phyloP scores from a whole-genome alignment of 2,113 vertebrate species.

The Protomyctophum bolini region DNA sequence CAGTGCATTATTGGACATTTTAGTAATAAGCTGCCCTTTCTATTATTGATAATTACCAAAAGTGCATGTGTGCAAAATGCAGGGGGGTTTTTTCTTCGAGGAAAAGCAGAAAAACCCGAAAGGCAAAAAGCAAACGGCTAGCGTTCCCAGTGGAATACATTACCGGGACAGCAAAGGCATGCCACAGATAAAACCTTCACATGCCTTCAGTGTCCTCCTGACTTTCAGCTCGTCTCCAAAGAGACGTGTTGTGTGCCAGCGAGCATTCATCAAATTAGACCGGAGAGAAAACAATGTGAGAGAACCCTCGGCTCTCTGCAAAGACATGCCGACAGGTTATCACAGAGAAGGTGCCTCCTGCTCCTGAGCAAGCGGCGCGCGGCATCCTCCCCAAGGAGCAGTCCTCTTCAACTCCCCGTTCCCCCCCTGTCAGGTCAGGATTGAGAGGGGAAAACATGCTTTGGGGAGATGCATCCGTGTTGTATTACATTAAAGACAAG shows the following conservation, averaged over 20 bases:
- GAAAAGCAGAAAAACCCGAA: constrained; percentile 21
- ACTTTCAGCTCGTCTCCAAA: constrained; percentile 77
- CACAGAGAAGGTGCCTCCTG: constrained; percentile 71
- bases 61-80: constrained; percentile 19
- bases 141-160: constrained; percentile 68
- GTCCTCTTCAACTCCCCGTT: neutral
- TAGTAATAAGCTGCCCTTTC: constrained; percentile 20
- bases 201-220: constrained; percentile 77
- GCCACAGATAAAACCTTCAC: constrained; percentile 73
- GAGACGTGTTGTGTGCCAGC: constrained; percentile 73
- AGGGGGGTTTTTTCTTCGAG: constrained; percentile 1
- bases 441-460: constrained; percentile 28
- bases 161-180: constrained; percentile 61
- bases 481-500: constrained; percentile 23
- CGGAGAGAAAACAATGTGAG: constrained; percentile 72
- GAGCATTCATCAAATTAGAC: constrained; percentile 80
- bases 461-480: constrained; percentile 19
- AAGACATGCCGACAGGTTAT: constrained; percentile 75
- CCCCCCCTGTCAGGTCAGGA: constrained; percentile 7
- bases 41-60: constrained; percentile 31
- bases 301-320: constrained; percentile 53
- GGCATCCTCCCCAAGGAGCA: constrained; percentile 48
- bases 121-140: constrained; percentile 55
- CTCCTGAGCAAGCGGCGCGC: constrained; percentile 45
- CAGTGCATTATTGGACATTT: constrained; percentile 9